These are phyloP conservation scores for Phoenicopterus ruber DNA, from an alignment of 2,113 vertebrate genomes.

Conservation along the genomic window DNA sequence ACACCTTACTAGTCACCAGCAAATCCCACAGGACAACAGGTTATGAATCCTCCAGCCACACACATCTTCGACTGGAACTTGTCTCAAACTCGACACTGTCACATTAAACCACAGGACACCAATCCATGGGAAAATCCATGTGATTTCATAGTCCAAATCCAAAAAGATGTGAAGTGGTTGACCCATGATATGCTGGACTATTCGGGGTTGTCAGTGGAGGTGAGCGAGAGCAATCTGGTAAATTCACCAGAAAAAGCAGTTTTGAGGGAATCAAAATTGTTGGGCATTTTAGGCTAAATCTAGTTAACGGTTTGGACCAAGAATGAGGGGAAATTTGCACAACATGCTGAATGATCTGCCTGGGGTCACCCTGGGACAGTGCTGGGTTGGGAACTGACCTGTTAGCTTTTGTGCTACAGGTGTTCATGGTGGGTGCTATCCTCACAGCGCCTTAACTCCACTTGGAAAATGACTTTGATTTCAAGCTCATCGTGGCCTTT, in stretches of 20 bases:
- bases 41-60: background rate
- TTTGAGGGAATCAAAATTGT: background rate
- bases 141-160: background rate
- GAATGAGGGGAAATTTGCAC: background rate
- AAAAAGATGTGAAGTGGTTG: background rate
- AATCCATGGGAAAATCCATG: background rate
- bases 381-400: background rate
- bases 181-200: fast-evolving
- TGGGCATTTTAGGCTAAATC: background rate
- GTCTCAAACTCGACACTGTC: background rate
- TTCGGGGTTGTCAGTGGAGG: background rate
- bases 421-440: background rate
- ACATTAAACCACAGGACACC: background rate
- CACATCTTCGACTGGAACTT: fast-evolving
- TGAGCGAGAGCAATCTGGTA: background rate
- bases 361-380: background rate
- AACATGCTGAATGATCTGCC: background rate
- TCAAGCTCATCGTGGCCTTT: background rate
- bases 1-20: background rate
- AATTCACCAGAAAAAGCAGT: background rate
- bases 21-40: background rate
- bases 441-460: background rate
- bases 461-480: background rate
- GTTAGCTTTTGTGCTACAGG: background rate
- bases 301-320: background rate